Evolutionary conservation across 2,888 invertebrate genomes (phyloP).

Genomic region (Baccha elongata): DNA sequence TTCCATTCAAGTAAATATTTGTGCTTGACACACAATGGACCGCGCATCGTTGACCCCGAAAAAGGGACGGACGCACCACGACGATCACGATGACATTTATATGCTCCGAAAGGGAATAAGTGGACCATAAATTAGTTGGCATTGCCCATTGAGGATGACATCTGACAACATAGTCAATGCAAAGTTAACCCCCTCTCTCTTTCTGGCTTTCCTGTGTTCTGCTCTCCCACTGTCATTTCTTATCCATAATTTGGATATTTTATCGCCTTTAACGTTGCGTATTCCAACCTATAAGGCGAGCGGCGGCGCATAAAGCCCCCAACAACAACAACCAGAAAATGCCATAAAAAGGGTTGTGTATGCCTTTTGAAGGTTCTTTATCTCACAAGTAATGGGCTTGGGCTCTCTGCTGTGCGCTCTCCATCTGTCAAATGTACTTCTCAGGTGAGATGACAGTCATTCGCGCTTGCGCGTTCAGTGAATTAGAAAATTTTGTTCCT

Average conservation of each 20-base stretch:
- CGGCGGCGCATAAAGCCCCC: conserved; percentile 27
- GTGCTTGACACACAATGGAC: conserved; percentile 58
- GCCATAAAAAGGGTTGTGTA: conserved; percentile 62
- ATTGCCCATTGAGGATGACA: conserved; percentile 73
- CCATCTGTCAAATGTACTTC: conserved; percentile 64
- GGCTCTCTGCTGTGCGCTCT: conserved; percentile 35
- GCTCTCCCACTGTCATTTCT: conserved; percentile 59
- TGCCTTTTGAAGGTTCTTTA: conserved; percentile 30
- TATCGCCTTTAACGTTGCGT: conserved; percentile 48
- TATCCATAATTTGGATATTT: conserved; percentile 72
- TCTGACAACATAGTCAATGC: conserved; percentile 73
- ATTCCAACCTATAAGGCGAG: neutral
- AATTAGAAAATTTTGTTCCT: conserved; percentile 57
- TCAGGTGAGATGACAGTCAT: conserved; percentile 66
- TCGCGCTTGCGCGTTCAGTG: conserved; percentile 56
- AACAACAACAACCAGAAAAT: neutral
- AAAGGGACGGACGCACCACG: conserved; percentile 55
- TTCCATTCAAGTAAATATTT: conserved; percentile 44
- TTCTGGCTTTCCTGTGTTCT: neutral
- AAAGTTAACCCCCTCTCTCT: conserved; percentile 11
- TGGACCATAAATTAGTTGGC: conserved; percentile 72
- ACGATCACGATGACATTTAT: conserved; percentile 71
- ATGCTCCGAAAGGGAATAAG: conserved; percentile 71
- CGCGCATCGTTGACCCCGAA: conserved; percentile 64
- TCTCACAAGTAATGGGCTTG: conserved; percentile 33